A percentile compares a stretch with the other conserved stretches of the same genome.
Evolutionary conservation across 2,888 invertebrate genomes (phyloP).

Genomic region (Busseola fusca): DNA sequence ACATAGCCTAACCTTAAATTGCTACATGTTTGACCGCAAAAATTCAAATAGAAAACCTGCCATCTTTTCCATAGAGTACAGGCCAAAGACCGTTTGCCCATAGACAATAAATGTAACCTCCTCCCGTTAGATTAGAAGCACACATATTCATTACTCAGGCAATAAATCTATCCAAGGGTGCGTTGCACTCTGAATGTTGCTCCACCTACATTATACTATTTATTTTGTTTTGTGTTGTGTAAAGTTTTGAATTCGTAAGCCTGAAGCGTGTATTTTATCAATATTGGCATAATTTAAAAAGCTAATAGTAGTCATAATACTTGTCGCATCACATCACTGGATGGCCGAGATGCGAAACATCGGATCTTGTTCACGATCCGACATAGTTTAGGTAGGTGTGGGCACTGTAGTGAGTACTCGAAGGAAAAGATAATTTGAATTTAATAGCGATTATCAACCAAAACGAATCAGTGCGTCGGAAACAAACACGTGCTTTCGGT

Average conservation of each 20-base stretch:
- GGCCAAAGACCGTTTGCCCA: conserved; percentile 22
- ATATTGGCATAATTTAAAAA: too few species aligned
- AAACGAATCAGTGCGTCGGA: too few species aligned
- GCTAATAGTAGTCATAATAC: too few species aligned
- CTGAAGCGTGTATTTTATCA: too few species aligned
- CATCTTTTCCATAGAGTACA: conserved; percentile 34
- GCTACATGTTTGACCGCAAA: background rate
- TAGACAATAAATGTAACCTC: conserved; percentile 54
- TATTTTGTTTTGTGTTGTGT: conserved; percentile 17
- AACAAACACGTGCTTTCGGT: too few species aligned
- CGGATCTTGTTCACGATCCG: too few species aligned
- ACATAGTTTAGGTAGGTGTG: too few species aligned
- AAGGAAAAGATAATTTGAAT: too few species aligned
- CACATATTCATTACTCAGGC: conserved; percentile 43
- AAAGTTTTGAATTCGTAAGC: conserved; percentile 6
- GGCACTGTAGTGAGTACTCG: too few species aligned
- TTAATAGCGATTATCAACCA: too few species aligned
- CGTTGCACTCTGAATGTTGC: conserved; percentile 45
- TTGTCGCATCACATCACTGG: too few species aligned
- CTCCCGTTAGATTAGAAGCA: conserved; percentile 58
- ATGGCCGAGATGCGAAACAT: too few species aligned
- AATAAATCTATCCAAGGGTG: conserved; percentile 53
- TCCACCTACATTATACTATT: conserved; percentile 43
- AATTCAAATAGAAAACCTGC: background rate
- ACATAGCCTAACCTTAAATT: background rate